These are phyloP conservation scores for Planococcus citri DNA, from an alignment of 1,140 invertebrate species.

Conservation along the genomic window DNA sequence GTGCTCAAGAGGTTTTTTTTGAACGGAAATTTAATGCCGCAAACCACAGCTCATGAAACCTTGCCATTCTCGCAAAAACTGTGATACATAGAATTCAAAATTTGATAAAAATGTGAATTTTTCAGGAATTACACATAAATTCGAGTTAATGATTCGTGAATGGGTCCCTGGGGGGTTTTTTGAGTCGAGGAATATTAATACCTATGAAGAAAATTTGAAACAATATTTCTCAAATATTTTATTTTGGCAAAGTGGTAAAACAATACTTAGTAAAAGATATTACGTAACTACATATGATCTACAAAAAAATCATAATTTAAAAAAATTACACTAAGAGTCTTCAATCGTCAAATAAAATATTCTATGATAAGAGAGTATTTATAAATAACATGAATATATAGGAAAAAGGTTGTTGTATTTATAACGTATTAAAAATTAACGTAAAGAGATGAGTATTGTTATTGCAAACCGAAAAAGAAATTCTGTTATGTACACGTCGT, in stretches of 20 bases:
- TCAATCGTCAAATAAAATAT: conserved; percentile 3
- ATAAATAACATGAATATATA: neutral
- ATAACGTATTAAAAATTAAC: neutral
- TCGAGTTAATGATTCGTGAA: no score
- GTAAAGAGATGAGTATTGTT: conserved; percentile 3
- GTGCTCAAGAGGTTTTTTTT: no score
- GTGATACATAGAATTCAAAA: no score
- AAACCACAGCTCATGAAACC: no score
- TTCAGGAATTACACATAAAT: no score
- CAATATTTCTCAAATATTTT: neutral
- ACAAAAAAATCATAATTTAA: neutral
- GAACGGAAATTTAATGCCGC: no score
- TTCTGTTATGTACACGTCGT: neutral
- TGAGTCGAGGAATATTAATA: no score
- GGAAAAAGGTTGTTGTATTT: neutral
- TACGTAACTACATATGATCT: conserved; percentile 11
- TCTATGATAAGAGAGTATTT: neutral
- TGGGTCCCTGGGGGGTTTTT: no score
- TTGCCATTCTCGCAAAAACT: no score
- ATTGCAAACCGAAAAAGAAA: neutral
- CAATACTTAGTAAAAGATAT: conserved; percentile 12
- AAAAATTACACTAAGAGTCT: neutral
- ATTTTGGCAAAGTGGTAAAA: conserved; percentile 18
- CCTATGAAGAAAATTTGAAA: no score
- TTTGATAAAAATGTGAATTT: no score